These are phyloP conservation scores for Marasmarcha lunaedactyla DNA, from an alignment of 2,888 invertebrate species.

Conservation along the genomic window DNA sequence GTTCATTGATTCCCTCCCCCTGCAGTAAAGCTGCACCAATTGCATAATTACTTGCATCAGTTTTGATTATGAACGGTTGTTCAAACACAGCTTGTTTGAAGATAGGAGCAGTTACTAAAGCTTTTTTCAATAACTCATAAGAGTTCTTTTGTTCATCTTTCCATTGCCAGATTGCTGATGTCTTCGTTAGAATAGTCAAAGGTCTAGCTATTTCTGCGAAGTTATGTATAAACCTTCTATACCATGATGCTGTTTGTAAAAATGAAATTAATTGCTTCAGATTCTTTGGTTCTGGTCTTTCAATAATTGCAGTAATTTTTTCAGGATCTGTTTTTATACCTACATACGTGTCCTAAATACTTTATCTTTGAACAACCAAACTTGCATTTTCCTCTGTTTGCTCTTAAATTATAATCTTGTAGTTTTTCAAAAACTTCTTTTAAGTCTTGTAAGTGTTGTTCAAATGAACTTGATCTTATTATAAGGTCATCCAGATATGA, in stretches of 20 bases:
- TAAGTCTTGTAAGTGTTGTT: slow-evolving; percentile 1
- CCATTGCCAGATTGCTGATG: background rate
- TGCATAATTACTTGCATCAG: too few species aligned
- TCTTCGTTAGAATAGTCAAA: slow-evolving; percentile 4
- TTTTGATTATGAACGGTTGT: too few species aligned
- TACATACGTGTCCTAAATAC: slow-evolving; percentile 8
- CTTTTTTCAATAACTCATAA: slow-evolving; percentile 5
- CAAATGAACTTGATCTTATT: slow-evolving; percentile 16
- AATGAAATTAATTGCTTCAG: slow-evolving; percentile 14
- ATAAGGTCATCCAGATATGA: slow-evolving; percentile 24
- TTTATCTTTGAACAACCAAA: slow-evolving; percentile 9
- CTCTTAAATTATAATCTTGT: slow-evolving; percentile 13
- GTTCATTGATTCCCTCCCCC: too few species aligned
- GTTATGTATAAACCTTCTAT: slow-evolving; percentile 11
- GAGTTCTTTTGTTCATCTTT: slow-evolving; percentile 4
- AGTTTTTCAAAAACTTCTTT: slow-evolving; percentile 10
- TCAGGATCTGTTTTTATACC: slow-evolving; percentile 15
- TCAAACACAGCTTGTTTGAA: too few species aligned
- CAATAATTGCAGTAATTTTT: slow-evolving; percentile 14
- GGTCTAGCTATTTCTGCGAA: slow-evolving; percentile 10
- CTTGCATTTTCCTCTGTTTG: slow-evolving; percentile 14
- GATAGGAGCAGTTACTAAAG: too few species aligned
- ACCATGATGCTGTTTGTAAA: slow-evolving; percentile 14
- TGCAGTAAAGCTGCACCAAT: too few species aligned
- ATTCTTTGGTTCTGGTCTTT: slow-evolving; percentile 14